A percentile compares a stretch with the other conserved stretches of the same genome.
These are phyloP conservation scores for Ataeniobius toweri DNA, from an alignment of 2,797 vertebrate genomes.

Conservation along the genomic window DNA sequence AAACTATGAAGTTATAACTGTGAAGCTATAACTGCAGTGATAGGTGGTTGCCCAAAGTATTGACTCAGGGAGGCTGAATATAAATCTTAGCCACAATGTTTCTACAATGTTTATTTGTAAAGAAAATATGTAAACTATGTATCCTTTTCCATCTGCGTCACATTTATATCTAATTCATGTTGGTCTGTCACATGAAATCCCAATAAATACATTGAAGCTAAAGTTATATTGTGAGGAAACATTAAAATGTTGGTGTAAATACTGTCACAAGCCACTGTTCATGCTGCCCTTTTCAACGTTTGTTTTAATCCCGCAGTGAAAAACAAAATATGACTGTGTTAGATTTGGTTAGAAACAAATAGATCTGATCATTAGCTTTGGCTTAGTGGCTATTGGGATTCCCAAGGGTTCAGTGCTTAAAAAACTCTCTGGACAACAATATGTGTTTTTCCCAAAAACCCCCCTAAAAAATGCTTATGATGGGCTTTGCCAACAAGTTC, in stretches of 20 bases:
- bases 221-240: no score
- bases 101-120: no score
- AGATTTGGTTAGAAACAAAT: neutral
- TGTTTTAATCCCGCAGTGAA: slow-evolving; percentile 8
- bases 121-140: no score
- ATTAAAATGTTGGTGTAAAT: neutral
- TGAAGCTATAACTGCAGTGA: no score
- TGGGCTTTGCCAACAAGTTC: slow-evolving; percentile 8
- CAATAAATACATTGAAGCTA: neutral
- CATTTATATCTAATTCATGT: neutral
- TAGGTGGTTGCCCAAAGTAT: no score
- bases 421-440: neutral
- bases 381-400: neutral
- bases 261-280: neutral
- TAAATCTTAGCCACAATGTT: no score
- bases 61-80: no score
- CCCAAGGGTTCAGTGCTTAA: neutral
- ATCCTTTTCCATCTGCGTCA: neutral
- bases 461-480: slow-evolving; percentile 11
- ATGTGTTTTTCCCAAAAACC: slow-evolving; percentile 15
- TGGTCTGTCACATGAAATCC: neutral
- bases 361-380: neutral
- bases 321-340: slow-evolving; percentile 1
- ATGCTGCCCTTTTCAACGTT: slow-evolving; percentile 4
- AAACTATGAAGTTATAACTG: no score